Conservation (phyloP, 2,113 vertebrate genomes). For the Clupea harengus region DNA sequence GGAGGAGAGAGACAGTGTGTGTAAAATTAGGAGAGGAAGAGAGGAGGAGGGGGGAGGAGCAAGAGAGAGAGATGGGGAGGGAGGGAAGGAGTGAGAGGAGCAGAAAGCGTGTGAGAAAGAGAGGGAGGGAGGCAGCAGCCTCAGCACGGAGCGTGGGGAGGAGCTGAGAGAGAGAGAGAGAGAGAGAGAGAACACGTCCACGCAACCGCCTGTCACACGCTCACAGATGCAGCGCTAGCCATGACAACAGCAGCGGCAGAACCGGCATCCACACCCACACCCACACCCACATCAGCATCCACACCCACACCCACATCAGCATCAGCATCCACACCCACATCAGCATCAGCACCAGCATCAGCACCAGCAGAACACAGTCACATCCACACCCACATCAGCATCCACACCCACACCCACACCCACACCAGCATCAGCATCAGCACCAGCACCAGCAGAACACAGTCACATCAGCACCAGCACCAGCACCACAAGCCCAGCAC, state of each 20-base stretch:
- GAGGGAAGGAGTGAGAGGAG: background rate
- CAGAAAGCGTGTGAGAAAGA: background rate
- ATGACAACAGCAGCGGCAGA: background rate
- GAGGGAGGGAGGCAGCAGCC: background rate
- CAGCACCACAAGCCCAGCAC: no score
- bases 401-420: no score
- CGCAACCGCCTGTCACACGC: conserved; percentile 16
- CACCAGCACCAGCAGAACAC: no score
- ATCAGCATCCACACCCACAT: background rate
- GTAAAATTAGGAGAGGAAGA: background rate
- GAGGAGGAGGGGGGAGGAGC: background rate
- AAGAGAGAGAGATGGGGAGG: conserved; percentile 26
- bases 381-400: no score
- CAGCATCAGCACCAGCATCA: no score
- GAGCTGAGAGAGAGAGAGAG: conserved; percentile 1
- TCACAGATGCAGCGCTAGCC: background rate
- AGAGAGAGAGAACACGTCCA: background rate
- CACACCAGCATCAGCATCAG: no score
- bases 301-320: background rate
- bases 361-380: background rate
- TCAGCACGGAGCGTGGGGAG: background rate
- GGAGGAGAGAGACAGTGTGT: conserved; percentile 17
- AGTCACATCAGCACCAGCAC: no score
- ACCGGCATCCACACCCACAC: background rate
- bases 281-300: background rate